phyloP scores from a whole-genome alignment of 2,888 invertebrate genomes.

The Poecilus cupreus region DNA sequence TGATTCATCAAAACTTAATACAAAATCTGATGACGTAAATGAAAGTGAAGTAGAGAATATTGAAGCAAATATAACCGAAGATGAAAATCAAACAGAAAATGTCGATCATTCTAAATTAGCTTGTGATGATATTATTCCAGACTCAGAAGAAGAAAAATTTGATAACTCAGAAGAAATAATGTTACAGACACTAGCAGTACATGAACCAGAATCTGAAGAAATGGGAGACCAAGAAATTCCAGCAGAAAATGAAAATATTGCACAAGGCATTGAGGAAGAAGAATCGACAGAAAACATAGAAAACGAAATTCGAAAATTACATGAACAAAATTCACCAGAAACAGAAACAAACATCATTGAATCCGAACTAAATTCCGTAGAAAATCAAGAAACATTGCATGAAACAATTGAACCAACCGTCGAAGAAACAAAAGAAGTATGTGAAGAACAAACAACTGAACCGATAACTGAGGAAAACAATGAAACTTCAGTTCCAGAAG shows the following conservation, averaged over 20 bases:
- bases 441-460: constrained; percentile 10
- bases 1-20: constrained; percentile 60
- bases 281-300: background rate
- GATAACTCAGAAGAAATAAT: background rate
- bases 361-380: constrained; percentile 63
- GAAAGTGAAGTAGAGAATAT: background rate
- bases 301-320: background rate
- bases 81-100: background rate
- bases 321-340: constrained; percentile 61
- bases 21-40: background rate
- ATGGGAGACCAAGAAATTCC: constrained; percentile 66
- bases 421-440: no score
- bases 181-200: constrained; percentile 25
- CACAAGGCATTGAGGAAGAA: constrained; percentile 64
- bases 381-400: constrained; percentile 52
- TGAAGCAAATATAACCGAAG: constrained; percentile 64
- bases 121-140: constrained; percentile 45
- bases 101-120: background rate
- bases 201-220: constrained; percentile 66
- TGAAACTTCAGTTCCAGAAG: constrained; percentile 62
- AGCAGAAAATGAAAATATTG: constrained; percentile 61
- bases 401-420: constrained; percentile 62
- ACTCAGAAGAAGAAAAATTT: constrained; percentile 49
- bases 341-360: background rate
- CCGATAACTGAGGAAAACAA: background rate